phyloP scores from a whole-genome alignment of 2,797 vertebrate genomes.

The Anas acuta region DNA sequence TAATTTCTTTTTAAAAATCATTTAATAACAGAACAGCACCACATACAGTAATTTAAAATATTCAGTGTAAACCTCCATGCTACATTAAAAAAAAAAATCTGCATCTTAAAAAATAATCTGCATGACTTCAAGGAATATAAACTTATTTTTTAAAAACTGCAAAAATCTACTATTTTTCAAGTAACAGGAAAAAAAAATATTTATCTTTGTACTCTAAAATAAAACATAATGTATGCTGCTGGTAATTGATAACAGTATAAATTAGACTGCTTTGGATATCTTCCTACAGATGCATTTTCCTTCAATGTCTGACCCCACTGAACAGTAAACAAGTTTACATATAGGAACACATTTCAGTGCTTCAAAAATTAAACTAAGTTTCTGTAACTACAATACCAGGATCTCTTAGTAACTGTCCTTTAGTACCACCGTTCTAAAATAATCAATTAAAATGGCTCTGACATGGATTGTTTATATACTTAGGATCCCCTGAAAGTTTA shows the following conservation, averaged over 20 bases:
- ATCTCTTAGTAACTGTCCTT: constrained; percentile 45
- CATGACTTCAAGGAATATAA: background rate
- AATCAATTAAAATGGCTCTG: constrained; percentile 73
- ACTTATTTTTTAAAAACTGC: background rate
- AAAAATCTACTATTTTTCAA: constrained; percentile 15
- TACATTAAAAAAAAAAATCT: background rate
- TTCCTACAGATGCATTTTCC: constrained; percentile 46
- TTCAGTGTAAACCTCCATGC: background rate
- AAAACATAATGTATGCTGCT: background rate
- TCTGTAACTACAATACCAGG: constrained; percentile 60
- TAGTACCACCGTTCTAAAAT: constrained; percentile 14
- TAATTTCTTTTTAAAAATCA: background rate
- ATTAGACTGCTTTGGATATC: background rate
- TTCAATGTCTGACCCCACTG: constrained; percentile 12
- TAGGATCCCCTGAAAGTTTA: constrained; percentile 60
- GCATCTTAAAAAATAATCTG: background rate
- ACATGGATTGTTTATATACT: constrained; percentile 62
- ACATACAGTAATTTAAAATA: constrained; percentile 3
- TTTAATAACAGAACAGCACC: background rate
- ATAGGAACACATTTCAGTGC: constrained; percentile 54
- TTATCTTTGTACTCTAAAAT: background rate
- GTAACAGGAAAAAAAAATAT: background rate
- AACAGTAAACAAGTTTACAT: constrained; percentile 64
- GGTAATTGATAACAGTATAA: background rate
- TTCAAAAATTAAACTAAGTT: constrained; percentile 74